These are phyloP conservation scores for Lasioglossum lativentre DNA, from an alignment of 2,888 invertebrate species.

Conservation along the genomic window DNA sequence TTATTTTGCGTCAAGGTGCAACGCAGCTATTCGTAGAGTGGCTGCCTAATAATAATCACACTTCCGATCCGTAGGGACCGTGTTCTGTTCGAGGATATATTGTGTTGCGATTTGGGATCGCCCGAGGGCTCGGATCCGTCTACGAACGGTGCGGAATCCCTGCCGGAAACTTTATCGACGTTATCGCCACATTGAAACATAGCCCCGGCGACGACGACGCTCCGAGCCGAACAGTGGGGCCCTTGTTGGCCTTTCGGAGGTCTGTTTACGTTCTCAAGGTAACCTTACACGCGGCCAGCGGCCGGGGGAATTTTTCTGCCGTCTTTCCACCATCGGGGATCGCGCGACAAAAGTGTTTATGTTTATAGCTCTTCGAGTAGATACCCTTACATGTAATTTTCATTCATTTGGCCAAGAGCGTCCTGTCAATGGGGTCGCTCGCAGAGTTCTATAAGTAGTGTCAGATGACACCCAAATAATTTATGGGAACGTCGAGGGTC, in stretches of 20 bases:
- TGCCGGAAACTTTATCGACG: constrained; percentile 40
- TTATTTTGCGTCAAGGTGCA: constrained; percentile 64
- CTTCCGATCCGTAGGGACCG: constrained; percentile 55
- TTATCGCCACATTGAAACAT: constrained; percentile 45
- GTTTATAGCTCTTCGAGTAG: neutral
- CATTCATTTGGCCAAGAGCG: no score
- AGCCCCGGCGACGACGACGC: neutral
- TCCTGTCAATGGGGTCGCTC: no score
- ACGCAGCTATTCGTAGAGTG: constrained; percentile 59
- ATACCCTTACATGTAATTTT: neutral
- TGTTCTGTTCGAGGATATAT: constrained; percentile 23
- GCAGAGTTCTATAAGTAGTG: no score
- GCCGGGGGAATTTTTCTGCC: neutral
- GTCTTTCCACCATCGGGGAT: neutral
- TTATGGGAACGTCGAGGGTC: no score
- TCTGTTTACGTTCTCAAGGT: constrained; percentile 33
- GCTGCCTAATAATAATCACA: constrained; percentile 62
- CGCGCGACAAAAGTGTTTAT: neutral
- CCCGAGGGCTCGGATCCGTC: neutral
- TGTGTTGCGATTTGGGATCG: constrained; percentile 25
- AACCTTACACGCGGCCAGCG: neutral
- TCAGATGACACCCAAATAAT: no score
- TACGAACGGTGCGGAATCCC: neutral
- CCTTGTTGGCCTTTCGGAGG: constrained; percentile 34
- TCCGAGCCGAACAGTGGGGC: constrained; percentile 24